Percentiles rank a stretch among this genome's conserved stretches.
phyloP scores from a whole-genome alignment of 2,888 invertebrate species.

The Entomobrya proxima region DNA sequence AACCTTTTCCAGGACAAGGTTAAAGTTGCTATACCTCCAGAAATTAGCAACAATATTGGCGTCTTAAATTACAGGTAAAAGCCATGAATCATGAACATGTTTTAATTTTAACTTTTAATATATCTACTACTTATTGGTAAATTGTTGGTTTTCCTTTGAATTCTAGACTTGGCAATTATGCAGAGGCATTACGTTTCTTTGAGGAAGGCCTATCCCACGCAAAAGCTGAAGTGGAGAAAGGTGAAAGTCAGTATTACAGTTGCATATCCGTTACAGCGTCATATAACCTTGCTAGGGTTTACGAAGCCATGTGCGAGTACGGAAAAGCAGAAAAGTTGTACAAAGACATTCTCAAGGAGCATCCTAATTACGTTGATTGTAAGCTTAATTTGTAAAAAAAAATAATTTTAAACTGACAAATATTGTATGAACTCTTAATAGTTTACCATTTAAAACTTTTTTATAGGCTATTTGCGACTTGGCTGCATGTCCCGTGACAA shows the following conservation, averaged over 20 bases:
- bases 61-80: background rate
- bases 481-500: conserved; percentile 29
- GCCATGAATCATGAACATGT: background rate
- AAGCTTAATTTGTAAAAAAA: background rate
- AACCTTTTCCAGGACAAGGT: background rate
- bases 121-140: too few species aligned
- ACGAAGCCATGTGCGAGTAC: conserved; percentile 13
- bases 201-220: background rate
- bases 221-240: background rate
- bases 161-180: background rate
- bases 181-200: background rate
- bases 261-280: background rate
- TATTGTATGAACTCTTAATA: background rate
- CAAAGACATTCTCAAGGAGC: conserved; percentile 43
- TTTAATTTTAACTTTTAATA: background rate
- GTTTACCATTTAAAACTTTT: background rate
- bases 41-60: conserved; percentile 19
- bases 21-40: background rate
- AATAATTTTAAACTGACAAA: too few species aligned
- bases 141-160: too few species aligned
- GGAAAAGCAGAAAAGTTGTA: conserved; percentile 19
- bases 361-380: conserved; percentile 30
- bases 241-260: background rate
- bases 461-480: conserved; percentile 31
- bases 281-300: background rate